These are phyloP conservation scores for Pogona vitticeps DNA, from an alignment of 2,113 vertebrate genomes.

Conservation along the genomic window DNA sequence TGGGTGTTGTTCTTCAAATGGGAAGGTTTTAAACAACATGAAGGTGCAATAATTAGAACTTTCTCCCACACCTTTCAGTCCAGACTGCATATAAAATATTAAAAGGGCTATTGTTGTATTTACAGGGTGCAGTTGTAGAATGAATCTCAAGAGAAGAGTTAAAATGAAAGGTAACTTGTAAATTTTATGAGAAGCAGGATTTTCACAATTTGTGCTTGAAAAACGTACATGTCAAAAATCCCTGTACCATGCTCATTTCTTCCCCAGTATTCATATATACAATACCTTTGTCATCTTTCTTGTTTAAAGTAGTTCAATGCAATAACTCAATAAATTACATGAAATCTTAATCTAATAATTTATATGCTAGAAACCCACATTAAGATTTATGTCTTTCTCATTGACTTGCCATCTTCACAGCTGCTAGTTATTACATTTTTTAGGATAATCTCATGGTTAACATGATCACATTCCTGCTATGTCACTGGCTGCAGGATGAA, in stretches of 20 bases:
- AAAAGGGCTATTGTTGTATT: neutral
- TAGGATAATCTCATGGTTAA: neutral
- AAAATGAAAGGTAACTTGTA: neutral
- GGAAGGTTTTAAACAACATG: neutral
- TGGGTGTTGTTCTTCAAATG: neutral
- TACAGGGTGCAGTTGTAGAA: neutral
- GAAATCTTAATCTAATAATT: neutral
- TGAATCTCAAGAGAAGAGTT: neutral
- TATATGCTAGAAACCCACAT: neutral
- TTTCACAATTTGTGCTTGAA: neutral
- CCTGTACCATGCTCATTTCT: neutral
- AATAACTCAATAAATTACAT: neutral
- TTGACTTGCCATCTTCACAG: neutral
- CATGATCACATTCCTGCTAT: neutral
- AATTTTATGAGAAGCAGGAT: neutral
- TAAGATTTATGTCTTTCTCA: slow-evolving; percentile 4
- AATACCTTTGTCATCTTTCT: neutral
- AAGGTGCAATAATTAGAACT: neutral
- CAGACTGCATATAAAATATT: neutral
- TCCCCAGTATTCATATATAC: neutral
- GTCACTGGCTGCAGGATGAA: neutral
- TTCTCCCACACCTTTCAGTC: neutral
- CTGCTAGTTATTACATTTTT: slow-evolving; percentile 16
- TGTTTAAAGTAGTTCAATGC: neutral
- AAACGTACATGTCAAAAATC: neutral